Conservation (phyloP, 2,113 vertebrate genomes). For the Vidua macroura region DNA sequence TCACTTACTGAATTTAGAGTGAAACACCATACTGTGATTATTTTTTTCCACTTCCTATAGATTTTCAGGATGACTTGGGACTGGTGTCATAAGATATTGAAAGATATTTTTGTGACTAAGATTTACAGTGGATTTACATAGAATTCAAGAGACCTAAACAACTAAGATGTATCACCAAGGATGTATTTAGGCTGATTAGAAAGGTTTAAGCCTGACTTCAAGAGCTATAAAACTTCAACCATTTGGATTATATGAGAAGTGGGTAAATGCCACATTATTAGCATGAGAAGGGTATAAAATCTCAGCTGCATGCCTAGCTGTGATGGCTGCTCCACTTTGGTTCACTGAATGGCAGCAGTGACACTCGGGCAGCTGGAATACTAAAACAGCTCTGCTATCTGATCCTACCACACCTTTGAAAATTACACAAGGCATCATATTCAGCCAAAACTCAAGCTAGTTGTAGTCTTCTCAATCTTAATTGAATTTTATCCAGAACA, state of each 20-base stretch:
- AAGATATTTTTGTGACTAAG: neutral
- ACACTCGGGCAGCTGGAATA: neutral
- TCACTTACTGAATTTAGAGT: neutral
- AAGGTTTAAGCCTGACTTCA: neutral
- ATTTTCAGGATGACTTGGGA: neutral
- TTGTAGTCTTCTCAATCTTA: neutral
- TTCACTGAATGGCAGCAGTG: neutral
- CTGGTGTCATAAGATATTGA: neutral
- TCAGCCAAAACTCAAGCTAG: neutral
- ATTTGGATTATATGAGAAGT: neutral
- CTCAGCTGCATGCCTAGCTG: neutral
- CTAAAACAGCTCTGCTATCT: neutral
- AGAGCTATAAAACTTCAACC: neutral
- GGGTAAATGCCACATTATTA: neutral
- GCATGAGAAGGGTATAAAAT: neutral
- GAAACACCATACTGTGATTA: neutral
- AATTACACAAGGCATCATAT: neutral
- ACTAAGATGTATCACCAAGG: neutral
- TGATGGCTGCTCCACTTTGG: neutral
- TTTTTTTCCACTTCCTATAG: neutral
- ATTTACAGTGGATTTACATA: neutral
- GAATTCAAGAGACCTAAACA: neutral
- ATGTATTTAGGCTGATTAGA: neutral
- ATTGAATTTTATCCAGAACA: neutral
- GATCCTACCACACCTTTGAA: neutral